Conservation (phyloP, 2,797 vertebrate genomes). For the Alcedo atthis region DNA sequence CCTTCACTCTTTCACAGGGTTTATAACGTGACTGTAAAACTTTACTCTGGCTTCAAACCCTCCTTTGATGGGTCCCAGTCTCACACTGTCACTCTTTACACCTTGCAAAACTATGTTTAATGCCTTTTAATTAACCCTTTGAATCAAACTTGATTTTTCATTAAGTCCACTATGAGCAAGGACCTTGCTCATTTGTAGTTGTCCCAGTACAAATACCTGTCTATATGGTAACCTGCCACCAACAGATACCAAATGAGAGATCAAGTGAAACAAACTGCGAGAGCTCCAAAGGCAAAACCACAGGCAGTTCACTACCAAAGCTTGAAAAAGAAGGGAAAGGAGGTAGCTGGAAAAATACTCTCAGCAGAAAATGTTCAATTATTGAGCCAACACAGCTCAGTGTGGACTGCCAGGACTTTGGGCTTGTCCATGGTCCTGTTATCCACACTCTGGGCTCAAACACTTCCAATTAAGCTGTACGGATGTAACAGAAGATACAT, state of each 20-base stretch:
- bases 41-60: neutral
- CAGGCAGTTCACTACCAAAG: rapidly evolving
- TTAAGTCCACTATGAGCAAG: neutral
- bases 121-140: neutral
- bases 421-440: rapidly evolving
- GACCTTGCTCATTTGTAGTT: neutral
- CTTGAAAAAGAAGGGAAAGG: neutral
- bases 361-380: neutral
- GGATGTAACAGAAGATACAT: neutral
- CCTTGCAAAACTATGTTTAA: rapidly evolving
- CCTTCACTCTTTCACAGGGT: neutral
- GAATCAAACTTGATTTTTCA: neutral
- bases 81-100: neutral
- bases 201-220: neutral
- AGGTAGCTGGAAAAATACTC: neutral
- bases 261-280: rapidly evolving
- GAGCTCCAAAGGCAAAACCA: neutral
- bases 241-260: neutral
- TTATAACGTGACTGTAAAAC: neutral
- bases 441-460: neutral
- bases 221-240: neutral
- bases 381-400: neutral
- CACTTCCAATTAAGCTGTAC: neutral
- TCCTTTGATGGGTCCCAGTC: neutral
- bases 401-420: rapidly evolving